Base-by-base conservation (phyloP, 1,140 invertebrate species). In the Rhopalosiphum maidis region DNA sequence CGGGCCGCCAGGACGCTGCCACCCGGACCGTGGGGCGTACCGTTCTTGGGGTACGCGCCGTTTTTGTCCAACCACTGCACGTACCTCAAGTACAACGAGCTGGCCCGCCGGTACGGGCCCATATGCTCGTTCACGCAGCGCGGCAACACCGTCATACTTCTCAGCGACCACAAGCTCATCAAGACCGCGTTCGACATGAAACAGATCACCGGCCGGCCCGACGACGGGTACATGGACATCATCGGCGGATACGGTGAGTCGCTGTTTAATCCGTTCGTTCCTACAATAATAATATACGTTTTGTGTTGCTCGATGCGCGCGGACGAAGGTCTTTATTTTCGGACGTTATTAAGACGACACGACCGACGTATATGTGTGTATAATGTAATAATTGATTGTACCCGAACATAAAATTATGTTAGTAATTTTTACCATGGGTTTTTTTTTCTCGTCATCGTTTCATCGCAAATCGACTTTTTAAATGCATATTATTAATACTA, bases 171-270 rank as follows among this genome's bases (percentile, higher is more conserved):
- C 95, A 96, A 97, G 94, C 95, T 97, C 94, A 98, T 99, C 94
- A 96, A 98, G 91, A 97, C 98, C 94, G 97, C 97, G 37, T 99
- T 99, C 95, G 96, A 97, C 0, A 96, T 96, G 35, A 97, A 98
- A 94, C 97, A 98, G 94, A 98, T 98, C 95, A 98, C 97, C 94
- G 98, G 97, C 48, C 96, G 98, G 90, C 98, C 98, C 30, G 97
- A 97, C 94, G 98, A 97, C 25, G 97, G 97, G 83, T 97, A 98
- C 94, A 98, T 97, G 95, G 96, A 97, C 94, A 97, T 98, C n/a
- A 96, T 99, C 48, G 97, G 97, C 94, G 98, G 98, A 94, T 98
- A 98, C 93, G 98, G 98, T 98, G 95, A 98, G 97, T 97, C 41
- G 6, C 11, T 51, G 48, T 51, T 51, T 21, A 82, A 41, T 41